Percentiles rank a stretch among this genome's conserved stretches.
Conservation (phyloP, 35 echinoderm and acorn worm species). For the Ophioderma brevispina region DNA sequence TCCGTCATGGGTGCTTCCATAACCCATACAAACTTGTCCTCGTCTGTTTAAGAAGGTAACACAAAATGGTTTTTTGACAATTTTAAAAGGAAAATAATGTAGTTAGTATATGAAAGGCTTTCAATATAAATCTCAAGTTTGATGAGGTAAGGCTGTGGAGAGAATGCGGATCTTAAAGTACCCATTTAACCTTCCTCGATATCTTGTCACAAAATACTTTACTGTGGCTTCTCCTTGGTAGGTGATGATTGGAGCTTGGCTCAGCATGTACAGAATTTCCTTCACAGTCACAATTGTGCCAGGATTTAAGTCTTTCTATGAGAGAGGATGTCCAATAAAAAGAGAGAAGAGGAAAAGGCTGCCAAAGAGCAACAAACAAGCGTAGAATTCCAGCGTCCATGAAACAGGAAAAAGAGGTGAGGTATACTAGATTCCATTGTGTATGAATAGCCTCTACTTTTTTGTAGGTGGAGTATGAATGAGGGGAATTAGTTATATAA, state of each 20-base stretch:
- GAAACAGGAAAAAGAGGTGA: conserved; percentile 80
- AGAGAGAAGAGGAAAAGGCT: conserved; percentile 80
- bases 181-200: neutral
- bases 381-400: conserved; percentile 62
- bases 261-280: conserved; percentile 84
- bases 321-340: conserved; percentile 92
- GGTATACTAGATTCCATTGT: too few relatives aligned
- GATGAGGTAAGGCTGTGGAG: neutral
- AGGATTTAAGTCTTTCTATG: conserved; percentile 87
- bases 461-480: too few relatives aligned
- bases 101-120: too few relatives aligned
- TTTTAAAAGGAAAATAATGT: too few relatives aligned
- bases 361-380: conserved; percentile 71
- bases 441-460: too few relatives aligned
- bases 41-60: too few relatives aligned
- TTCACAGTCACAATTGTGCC: conserved; percentile 90
- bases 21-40: too few relatives aligned
- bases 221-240: neutral
- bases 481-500: too few relatives aligned
- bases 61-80: too few relatives aligned
- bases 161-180: neutral
- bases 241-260: conserved; percentile 97
- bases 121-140: too few relatives aligned
- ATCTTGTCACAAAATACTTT: neutral
- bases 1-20: too few relatives aligned